Percentiles rank a stretch among this genome's conserved stretches.
phyloP scores from a whole-genome alignment of 2,797 vertebrate species.

The Macroramphosus scolopax region DNA sequence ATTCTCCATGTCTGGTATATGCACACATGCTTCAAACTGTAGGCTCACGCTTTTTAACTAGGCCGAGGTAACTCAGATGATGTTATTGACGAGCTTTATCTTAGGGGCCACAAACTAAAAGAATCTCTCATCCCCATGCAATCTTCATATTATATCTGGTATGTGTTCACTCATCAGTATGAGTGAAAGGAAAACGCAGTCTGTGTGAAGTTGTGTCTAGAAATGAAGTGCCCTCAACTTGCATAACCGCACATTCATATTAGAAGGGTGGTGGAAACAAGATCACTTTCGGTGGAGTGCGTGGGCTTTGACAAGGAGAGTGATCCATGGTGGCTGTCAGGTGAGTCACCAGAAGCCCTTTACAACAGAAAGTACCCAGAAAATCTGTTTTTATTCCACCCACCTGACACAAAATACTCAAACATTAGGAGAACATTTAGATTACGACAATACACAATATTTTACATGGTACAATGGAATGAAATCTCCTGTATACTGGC shows the following conservation, averaged over 20 bases:
- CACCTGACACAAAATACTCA: slow-evolving; percentile 28
- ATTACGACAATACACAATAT: too few species aligned
- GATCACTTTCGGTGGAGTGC: slow-evolving; percentile 53
- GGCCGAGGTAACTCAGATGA: too few species aligned
- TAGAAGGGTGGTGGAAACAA: slow-evolving; percentile 29
- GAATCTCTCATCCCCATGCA: too few species aligned
- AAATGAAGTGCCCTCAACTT: slow-evolving; percentile 31
- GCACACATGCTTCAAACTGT: too few species aligned
- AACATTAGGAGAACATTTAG: slow-evolving; percentile 15
- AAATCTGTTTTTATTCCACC: slow-evolving; percentile 45
- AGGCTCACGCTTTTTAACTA: too few species aligned
- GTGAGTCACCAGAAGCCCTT: slow-evolving; percentile 65
- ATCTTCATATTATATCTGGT: slow-evolving; percentile 5
- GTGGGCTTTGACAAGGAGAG: slow-evolving; percentile 62
- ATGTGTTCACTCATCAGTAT: slow-evolving; percentile 2
- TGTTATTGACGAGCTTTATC: too few species aligned
- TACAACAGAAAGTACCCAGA: slow-evolving; percentile 28
- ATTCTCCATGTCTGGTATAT: too few species aligned
- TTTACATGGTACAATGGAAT: too few species aligned
- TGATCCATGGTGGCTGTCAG: slow-evolving; percentile 56
- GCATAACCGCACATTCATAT: slow-evolving; percentile 28
- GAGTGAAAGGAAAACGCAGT: too few species aligned
- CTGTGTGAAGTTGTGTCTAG: slow-evolving; percentile 12
- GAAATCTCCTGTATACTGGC: too few species aligned
- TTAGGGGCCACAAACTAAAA: too few species aligned